Base-by-base conservation (phyloP, 2,888 invertebrate species). In the Harpalus rufipes region DNA sequence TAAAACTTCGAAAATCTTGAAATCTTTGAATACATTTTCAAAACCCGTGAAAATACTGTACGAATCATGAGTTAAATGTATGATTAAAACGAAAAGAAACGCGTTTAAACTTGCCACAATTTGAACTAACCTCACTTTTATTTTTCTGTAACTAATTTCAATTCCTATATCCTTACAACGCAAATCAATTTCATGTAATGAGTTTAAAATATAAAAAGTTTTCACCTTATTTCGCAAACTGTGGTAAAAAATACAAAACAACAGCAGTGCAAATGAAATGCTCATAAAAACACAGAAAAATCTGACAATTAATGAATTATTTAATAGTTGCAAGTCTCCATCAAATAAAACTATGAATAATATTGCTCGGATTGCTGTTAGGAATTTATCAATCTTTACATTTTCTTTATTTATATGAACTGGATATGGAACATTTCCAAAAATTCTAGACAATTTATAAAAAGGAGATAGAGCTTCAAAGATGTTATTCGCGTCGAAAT, bases 341-440 rank as follows among this genome's bases (percentile, higher is more conserved):
- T 1, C 8, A 51, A 12, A 51, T 51, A 4, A 12, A 51, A 51
- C 2, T 8, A 51, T 10, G 12, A 12, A 12, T 5, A 12, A 10
- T 12, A 51, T 1, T 12, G 4, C 44, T 51, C 44, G 5, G 2
- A 51, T 12, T 12, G 12, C 8, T 12, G 12, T 51, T 51, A 51
- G 12, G 10, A 51, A 12, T 12, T 51, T 8, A 51, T 51, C 44
- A 8, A 1, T 51, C 10, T 51, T 51, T 51, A 51, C 44, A 51
- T 51, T 51, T 12, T 8, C 8, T 51, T 51, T 51, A 12, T 51
- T 51, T 8, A 10, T 51, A 3, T 51, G 8, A 51, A 51, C 44
- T 12, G 44, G 44, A 51, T 51, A 51, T 51, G 44, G 44, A 51
- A 51, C 44, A 51, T 51, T 51, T 51, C 44, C 44, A 51, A 51